Percentiles rank a stretch among this genome's conserved stretches.
These are phyloP conservation scores for Patella vulgata DNA, from an alignment of 1,140 invertebrate species.

Conservation along the genomic window DNA sequence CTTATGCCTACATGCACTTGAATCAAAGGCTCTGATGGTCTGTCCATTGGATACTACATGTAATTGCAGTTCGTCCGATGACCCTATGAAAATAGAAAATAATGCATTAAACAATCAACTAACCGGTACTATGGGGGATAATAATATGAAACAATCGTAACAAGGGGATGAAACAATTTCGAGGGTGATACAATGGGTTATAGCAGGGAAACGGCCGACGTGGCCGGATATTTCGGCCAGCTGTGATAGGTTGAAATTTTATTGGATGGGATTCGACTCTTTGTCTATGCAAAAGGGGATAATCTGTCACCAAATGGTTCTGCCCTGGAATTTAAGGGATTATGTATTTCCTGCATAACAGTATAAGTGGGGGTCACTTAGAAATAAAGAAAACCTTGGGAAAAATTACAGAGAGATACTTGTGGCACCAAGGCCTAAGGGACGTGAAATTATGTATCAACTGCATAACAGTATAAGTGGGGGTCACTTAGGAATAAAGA, in stretches of 20 bases:
- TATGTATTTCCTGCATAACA: too few species aligned
- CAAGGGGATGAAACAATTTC: constrained; percentile 12
- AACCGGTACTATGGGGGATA: background rate
- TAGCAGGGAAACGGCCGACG: background rate
- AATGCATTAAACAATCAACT: background rate
- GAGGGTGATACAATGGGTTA: background rate
- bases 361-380: constrained; percentile 13
- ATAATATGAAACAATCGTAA: constrained; percentile 9
- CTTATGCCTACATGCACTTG: background rate
- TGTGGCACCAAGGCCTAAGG: constrained; percentile 13
- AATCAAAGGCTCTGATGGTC: too few species aligned
- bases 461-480: constrained; percentile 15
- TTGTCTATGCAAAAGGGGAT: too few species aligned
- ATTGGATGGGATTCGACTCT: constrained; percentile 33
- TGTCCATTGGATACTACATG: too few species aligned
- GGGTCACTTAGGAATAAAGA: constrained; percentile 18
- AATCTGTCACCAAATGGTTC: too few species aligned
- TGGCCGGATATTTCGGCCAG: constrained; percentile 20
- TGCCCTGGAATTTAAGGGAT: too few species aligned
- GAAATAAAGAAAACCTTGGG: constrained; percentile 14
- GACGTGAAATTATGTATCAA: constrained; percentile 11
- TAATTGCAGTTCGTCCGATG: too few species aligned
- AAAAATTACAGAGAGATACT: constrained; percentile 19
- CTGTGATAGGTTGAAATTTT: constrained; percentile 10
- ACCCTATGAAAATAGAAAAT: background rate